Evolutionary conservation across 30 jellyfish, hydroid and myxozoan genomes (phyloP), one percentile per base, ranked within the genome.

Genomic region (Aurelia sp.): DNA sequence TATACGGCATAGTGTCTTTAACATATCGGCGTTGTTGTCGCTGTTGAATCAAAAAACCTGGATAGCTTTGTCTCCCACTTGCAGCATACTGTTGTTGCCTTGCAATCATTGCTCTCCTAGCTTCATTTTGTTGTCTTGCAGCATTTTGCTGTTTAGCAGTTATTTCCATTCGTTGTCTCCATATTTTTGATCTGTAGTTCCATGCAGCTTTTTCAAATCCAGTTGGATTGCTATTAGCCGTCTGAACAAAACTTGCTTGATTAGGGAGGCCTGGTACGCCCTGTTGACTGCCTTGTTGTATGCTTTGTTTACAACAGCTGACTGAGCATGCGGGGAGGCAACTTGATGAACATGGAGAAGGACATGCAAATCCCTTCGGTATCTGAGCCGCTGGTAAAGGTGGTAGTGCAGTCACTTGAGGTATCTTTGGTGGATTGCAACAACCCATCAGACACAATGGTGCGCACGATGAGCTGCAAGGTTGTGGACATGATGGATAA

Each of bases 401-500:
- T 15, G 96, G 75, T 8, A 79, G 65, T 8, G 78, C 63, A 13
- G 35, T 59, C 53, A 70, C 51, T 37, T 71, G 68, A 37, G 85
- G 85, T 55, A 66, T 41, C 82, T 63, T 64, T 13, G 89, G 76
- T 41, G 94, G 94, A 51, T 63, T 48, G 74, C 85, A 65, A 21
- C 90, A 65, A 61, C 89, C 74, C 47, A 82, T 74, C 53, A 63
- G 71, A 35, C 86, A 85, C 31, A 80, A 85, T 23, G 92, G 87
- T 0, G 91, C 91, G 44, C 91, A 75, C 5, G 74, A 57, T 31
- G 72, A 81, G 60, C 96, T 85, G 66, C 97, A 91, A 4, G 97
- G 91, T 50, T 88, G 77, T 18, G 91, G 97, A 59, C 97, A 91
- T 19, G 77, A 37, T 18, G 96, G 92, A 55, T 68, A 82, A 1